Evolutionary conservation across 1,140 invertebrate species (phyloP), one percentile per base, ranked within the genome.

Genomic region (Uloborus diversus): DNA sequence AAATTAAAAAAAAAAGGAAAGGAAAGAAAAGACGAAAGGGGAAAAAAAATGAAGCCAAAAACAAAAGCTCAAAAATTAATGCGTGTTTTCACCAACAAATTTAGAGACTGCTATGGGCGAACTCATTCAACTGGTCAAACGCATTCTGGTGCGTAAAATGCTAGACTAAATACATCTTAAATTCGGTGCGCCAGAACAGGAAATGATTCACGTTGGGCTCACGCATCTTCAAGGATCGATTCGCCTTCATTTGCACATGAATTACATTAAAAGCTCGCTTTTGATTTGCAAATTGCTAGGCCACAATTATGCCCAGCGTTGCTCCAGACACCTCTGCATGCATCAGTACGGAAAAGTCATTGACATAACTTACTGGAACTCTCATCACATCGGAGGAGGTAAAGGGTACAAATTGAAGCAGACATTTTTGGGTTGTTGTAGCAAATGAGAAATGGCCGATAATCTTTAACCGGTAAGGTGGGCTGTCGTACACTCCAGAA

Each of bases 191-290:
- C 37, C 49, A 20, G 49, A 53, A 53, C 71, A 37, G 42, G 56
- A 75, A 59, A 33, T 71, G 32, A 70, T 23, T 75, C 57, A 49
- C 51, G 71, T 33, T 51, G 23, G 2, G 69, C 33, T 49, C 62
- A 57, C 57, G 25, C 35, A 35, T 30, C 62, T 33, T 53, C 70
- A 65, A 9, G 33, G 28, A 78, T 65, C 61, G 61, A 65, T 65
- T 57, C 49, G 57, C 27, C 71, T 64, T 66, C 61, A 78, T 78
- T 78, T 65, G 59, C 73, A 78, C 62, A 65, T 49, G 73, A 78
- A 78, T 78, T 59, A 25, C 73, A 78, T 78, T 78, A 78, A 78
- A 78, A 78, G 73, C 73, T 65, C 61, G 47, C 73, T 61, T 57
- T 78, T 66, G 62, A 78, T 78, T 65, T 78, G 73, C 73, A 78